phyloP scores from a whole-genome alignment of 2,113 vertebrate species.

The Stigmatopora argus region DNA sequence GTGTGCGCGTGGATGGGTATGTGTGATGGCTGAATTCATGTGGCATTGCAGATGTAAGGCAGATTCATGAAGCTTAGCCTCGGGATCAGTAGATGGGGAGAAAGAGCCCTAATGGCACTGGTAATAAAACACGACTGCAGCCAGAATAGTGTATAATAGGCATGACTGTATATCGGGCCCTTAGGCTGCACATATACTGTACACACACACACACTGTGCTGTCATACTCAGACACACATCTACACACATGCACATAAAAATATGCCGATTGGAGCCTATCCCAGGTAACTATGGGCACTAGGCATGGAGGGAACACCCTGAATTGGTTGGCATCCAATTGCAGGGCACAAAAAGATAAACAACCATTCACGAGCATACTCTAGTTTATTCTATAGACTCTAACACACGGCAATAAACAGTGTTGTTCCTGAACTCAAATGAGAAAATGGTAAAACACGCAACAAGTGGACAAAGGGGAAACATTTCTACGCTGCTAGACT shows the following conservation, averaged over 20 bases:
- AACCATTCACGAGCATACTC: too few relatives aligned
- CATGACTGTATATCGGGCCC: constrained; percentile 50
- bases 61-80: constrained; percentile 68
- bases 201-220: background rate
- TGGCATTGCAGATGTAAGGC: constrained; percentile 66
- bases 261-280: too few relatives aligned
- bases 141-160: constrained; percentile 54
- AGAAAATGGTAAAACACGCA: too few relatives aligned
- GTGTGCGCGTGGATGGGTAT: constrained; percentile 47
- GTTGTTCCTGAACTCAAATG: too few relatives aligned
- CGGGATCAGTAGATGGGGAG: constrained; percentile 44
- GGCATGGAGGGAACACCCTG: too few relatives aligned
- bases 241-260: background rate
- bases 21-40: constrained; percentile 68
- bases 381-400: too few relatives aligned
- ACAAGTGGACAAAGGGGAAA: too few relatives aligned
- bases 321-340: too few relatives aligned
- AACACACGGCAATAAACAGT: too few relatives aligned
- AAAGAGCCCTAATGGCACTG: constrained; percentile 38
- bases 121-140: constrained; percentile 56
- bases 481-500: too few relatives aligned
- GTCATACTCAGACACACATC: constrained; percentile 5
- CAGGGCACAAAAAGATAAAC: too few relatives aligned
- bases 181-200: constrained; percentile 29
- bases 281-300: too few relatives aligned